Conservation (phyloP, 1,140 invertebrate genomes). For the Holotrichia oblita region DNA sequence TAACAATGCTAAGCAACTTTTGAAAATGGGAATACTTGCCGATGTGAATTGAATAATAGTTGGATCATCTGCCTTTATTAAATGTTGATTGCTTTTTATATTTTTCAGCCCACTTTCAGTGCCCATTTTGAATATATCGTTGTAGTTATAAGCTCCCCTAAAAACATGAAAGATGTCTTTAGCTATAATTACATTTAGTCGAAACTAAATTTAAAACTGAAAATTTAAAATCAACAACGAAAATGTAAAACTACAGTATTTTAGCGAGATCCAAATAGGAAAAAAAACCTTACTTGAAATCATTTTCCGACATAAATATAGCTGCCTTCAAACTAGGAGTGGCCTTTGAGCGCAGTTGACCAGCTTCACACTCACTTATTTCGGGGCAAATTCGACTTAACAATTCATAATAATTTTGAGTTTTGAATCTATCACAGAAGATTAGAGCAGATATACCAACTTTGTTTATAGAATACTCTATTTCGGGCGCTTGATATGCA, state of each 20-base stretch:
- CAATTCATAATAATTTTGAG: slow-evolving; percentile 78
- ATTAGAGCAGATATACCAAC: slow-evolving; percentile 79
- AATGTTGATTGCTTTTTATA: slow-evolving; percentile 61
- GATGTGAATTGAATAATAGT: slow-evolving; percentile 89
- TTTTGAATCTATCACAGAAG: slow-evolving; percentile 71
- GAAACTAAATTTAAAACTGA: not conserved
- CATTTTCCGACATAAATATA: slow-evolving; percentile 50
- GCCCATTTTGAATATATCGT: slow-evolving; percentile 65
- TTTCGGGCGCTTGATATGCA: slow-evolving; percentile 77
- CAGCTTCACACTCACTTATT: slow-evolving; percentile 59
- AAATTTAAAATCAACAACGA: too few relatives aligned
- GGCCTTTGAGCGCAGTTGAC: slow-evolving; percentile 57
- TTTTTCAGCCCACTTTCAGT: slow-evolving; percentile 53
- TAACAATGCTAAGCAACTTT: slow-evolving; percentile 28
- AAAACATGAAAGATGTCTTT: slow-evolving; percentile 49
- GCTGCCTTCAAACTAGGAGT: slow-evolving; percentile 52
- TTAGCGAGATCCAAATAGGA: too few relatives aligned
- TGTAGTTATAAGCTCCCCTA: slow-evolving; percentile 71
- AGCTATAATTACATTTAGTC: not conserved
- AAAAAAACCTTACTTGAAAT: slow-evolving; percentile 52
- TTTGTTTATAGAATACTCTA: slow-evolving; percentile 84
- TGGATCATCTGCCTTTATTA: slow-evolving; percentile 72
- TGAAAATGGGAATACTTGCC: slow-evolving; percentile 64
- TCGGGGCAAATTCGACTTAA: slow-evolving; percentile 67
- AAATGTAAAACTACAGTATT: too few relatives aligned